Evolutionary conservation across 1,140 invertebrate species (phyloP).

Genomic region (Magallana ariakensis): DNA sequence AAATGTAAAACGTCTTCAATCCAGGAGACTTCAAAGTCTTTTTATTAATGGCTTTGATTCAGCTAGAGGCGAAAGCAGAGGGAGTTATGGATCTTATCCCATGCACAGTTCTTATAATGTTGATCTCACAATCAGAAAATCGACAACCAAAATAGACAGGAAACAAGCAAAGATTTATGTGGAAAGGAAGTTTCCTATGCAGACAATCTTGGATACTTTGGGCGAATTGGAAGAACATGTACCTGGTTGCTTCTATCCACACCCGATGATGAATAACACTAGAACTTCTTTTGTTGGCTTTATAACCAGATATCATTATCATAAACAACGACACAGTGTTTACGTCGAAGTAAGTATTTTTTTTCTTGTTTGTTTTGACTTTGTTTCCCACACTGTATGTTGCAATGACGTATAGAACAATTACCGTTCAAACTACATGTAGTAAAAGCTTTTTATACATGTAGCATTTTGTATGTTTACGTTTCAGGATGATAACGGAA

Average conservation of each 20-base stretch:
- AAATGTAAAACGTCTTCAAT: too few relatives aligned
- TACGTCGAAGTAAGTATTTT: constrained; percentile 44
- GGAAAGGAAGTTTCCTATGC: background rate
- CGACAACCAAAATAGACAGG: background rate
- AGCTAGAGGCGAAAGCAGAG: background rate
- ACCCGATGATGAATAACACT: background rate
- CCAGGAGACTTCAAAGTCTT: too few relatives aligned
- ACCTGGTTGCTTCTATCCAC: background rate
- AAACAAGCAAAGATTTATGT: background rate
- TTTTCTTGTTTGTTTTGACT: too few relatives aligned
- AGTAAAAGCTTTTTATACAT: too few relatives aligned
- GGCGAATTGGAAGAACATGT: background rate
- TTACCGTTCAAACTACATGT: too few relatives aligned
- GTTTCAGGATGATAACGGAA: too few relatives aligned
- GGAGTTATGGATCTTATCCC: background rate
- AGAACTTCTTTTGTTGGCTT: constrained; percentile 44
- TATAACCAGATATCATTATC: constrained; percentile 52
- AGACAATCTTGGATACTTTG: background rate
- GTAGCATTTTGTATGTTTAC: too few relatives aligned
- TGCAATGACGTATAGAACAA: too few relatives aligned
- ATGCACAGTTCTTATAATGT: background rate
- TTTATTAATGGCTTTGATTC: background rate
- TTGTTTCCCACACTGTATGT: too few relatives aligned
- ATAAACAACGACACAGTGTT: constrained; percentile 46
- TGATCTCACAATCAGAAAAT: background rate